Evolutionary conservation across 2,888 invertebrate species (phyloP).

Genomic region (Apamea monoglypha): DNA sequence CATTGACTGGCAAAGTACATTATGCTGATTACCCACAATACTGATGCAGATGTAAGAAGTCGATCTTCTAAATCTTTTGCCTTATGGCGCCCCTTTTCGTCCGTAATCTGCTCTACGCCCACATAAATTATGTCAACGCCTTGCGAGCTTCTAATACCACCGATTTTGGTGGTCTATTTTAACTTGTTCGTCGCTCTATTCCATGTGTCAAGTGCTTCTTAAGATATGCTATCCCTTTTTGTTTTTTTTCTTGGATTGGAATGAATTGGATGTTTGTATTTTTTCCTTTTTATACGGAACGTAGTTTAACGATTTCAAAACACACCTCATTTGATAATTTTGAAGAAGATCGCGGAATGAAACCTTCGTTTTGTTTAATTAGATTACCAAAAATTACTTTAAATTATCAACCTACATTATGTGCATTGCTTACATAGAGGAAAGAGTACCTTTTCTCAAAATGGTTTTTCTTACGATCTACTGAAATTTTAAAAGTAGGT

Average conservation of each 20-base stretch:
- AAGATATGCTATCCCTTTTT: constrained; percentile 54
- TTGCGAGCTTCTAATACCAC: constrained; percentile 61
- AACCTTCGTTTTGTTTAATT: not conserved
- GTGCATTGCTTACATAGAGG: not conserved
- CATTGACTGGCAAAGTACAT: not conserved
- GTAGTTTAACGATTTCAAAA: not conserved
- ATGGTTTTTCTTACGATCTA: not conserved
- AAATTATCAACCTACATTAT: not conserved
- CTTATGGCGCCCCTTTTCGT: constrained; percentile 57
- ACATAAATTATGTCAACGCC: constrained; percentile 80
- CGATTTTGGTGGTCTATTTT: constrained; percentile 74
- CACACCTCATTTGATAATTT: not conserved
- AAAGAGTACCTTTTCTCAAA: not conserved
- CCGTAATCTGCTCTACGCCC: constrained; percentile 79
- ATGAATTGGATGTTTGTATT: constrained; percentile 27
- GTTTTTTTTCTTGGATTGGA: constrained; percentile 21
- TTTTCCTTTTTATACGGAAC: not conserved
- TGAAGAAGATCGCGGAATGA: not conserved
- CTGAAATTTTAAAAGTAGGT: not conserved
- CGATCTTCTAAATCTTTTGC: constrained; percentile 34
- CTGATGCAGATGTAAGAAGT: not conserved
- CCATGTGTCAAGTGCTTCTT: constrained; percentile 61
- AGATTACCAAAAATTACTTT: not conserved
- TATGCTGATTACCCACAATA: not conserved
- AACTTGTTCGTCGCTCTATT: constrained; percentile 57